phyloP scores from a whole-genome alignment of 2,113 vertebrate species.

The Taxidea taxus region DNA sequence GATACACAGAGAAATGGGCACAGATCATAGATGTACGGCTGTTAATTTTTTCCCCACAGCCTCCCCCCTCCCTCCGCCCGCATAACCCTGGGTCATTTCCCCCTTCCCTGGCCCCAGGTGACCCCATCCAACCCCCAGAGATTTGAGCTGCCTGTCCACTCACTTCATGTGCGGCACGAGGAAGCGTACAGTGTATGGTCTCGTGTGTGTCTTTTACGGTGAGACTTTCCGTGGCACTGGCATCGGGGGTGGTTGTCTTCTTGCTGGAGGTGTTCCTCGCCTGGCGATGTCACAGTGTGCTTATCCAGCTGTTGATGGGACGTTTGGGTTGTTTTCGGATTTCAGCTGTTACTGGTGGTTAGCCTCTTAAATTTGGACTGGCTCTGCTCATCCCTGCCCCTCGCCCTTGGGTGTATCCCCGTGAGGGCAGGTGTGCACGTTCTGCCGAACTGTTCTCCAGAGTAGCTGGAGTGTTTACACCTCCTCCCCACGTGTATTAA shows the following conservation, averaged over 20 bases:
- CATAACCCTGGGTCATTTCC: background rate
- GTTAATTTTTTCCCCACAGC: too few relatives aligned
- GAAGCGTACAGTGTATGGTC: rapidly evolving
- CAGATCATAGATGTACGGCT: background rate
- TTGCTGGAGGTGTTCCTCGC: too few relatives aligned
- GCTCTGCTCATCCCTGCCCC: background rate
- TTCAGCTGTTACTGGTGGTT: background rate
- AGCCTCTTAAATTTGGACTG: background rate
- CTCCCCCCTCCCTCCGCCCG: rapidly evolving
- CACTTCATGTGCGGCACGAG: rapidly evolving
- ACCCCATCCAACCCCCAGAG: too few relatives aligned
- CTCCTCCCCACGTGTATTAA: too few relatives aligned
- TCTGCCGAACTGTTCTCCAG: background rate
- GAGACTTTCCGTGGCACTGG: rapidly evolving
- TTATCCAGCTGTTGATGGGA: background rate
- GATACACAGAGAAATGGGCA: background rate
- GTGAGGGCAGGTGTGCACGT: background rate
- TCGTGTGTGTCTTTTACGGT: rapidly evolving
- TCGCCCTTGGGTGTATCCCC: background rate
- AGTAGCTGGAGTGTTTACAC: background rate
- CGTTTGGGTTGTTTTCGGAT: background rate
- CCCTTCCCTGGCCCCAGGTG: background rate
- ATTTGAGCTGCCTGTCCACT: rapidly evolving
- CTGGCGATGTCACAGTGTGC: rapidly evolving
- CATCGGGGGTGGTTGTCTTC: too few relatives aligned